Evolutionary conservation across 1,140 invertebrate genomes (phyloP).

Genomic region (Drosophila pseudoananassae): DNA sequence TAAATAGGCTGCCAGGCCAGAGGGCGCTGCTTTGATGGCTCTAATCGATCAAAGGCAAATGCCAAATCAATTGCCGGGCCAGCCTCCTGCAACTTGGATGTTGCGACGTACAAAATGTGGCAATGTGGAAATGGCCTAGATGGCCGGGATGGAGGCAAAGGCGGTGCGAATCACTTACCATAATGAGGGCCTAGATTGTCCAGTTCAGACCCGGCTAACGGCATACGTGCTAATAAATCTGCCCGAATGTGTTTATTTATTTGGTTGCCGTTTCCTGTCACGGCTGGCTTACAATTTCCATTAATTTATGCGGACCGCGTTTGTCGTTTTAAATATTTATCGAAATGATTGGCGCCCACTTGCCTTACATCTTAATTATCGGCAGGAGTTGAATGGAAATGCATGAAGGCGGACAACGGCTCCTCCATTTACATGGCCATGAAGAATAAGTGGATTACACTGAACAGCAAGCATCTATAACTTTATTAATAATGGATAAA

Average conservation of each 20-base stretch:
- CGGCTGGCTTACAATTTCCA: slow-evolving; percentile 42
- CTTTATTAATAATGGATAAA: too few species aligned
- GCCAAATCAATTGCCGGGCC: slow-evolving; percentile 73
- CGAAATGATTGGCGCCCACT: slow-evolving; percentile 59
- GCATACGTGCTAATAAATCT: slow-evolving; percentile 67
- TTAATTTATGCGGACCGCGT: slow-evolving; percentile 58
- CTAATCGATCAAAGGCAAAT: slow-evolving; percentile 74
- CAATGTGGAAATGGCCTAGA: slow-evolving; percentile 35
- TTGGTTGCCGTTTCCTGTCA: slow-evolving; percentile 37
- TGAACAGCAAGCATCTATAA: slow-evolving; percentile 2
- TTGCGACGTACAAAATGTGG: background rate
- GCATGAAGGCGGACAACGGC: slow-evolving; percentile 35
- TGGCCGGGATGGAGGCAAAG: slow-evolving; percentile 18
- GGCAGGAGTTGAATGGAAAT: slow-evolving; percentile 25
- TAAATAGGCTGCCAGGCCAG: slow-evolving; percentile 54
- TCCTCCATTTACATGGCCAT: slow-evolving; percentile 48
- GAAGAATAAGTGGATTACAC: slow-evolving; percentile 46
- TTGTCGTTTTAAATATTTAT: slow-evolving; percentile 66
- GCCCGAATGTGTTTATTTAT: slow-evolving; percentile 61
- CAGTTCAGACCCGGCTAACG: slow-evolving; percentile 8
- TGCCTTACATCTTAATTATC: slow-evolving; percentile 62
- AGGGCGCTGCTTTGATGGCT: slow-evolving; percentile 63
- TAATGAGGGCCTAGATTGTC: slow-evolving; percentile 56
- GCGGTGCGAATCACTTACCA: slow-evolving; percentile 55
- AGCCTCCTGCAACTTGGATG: slow-evolving; percentile 42